phyloP scores from a whole-genome alignment of 1,140 invertebrate genomes.

The Pectinophora gossypiella region DNA sequence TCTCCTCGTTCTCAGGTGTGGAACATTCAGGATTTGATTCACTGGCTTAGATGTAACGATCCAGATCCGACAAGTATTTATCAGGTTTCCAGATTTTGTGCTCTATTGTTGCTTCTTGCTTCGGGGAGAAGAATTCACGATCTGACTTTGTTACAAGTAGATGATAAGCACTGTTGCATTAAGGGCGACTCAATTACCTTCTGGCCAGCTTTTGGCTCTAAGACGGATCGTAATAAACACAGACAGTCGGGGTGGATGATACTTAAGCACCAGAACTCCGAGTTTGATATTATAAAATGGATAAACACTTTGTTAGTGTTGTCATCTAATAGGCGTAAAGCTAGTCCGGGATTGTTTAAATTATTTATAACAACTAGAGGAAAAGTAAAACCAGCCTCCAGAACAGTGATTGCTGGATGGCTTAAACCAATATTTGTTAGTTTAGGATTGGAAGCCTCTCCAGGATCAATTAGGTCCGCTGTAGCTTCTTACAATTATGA shows the following conservation, averaged over 20 bases:
- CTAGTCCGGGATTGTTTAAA: not conserved
- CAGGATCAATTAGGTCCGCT: slow-evolving; percentile 32
- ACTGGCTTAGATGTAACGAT: not conserved
- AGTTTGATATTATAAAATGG: slow-evolving; percentile 6
- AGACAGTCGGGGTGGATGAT: slow-evolving; percentile 17
- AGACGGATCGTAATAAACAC: slow-evolving; percentile 2
- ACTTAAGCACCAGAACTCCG: not conserved
- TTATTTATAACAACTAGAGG: slow-evolving; percentile 25
- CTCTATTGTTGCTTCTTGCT: slow-evolving; percentile 30
- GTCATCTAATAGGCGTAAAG: slow-evolving; percentile 1
- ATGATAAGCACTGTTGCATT: not conserved
- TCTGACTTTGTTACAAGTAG: slow-evolving; percentile 31
- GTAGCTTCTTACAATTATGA: slow-evolving; percentile 31
- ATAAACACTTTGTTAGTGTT: slow-evolving; percentile 4
- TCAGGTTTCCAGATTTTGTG: slow-evolving; percentile 27
- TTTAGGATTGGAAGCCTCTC: slow-evolving; percentile 21
- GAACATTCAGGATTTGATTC: not conserved
- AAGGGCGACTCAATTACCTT: slow-evolving; percentile 9
- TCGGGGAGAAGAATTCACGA: slow-evolving; percentile 41
- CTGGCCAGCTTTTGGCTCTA: slow-evolving; percentile 20
- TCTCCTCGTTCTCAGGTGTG: not conserved
- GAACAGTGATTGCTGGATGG: slow-evolving; percentile 29
- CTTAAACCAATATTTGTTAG: slow-evolving; percentile 25
- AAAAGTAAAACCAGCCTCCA: slow-evolving; percentile 20
- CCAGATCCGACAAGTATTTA: slow-evolving; percentile 15